Conservation (phyloP, 1,140 invertebrate species). For the Drosophila pectinifera region DNA sequence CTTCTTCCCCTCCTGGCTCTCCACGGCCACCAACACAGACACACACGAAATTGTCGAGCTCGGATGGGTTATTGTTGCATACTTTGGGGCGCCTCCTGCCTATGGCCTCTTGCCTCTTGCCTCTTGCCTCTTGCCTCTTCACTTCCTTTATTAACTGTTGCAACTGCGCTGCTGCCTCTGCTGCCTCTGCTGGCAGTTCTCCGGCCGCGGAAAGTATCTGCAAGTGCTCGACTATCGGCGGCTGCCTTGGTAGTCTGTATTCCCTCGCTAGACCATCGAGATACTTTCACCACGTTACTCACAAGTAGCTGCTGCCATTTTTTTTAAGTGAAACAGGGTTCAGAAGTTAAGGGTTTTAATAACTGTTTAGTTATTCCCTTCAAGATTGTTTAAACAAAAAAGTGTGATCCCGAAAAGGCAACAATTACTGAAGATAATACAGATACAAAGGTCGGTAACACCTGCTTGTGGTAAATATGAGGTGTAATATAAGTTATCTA, state of each 20-base stretch:
- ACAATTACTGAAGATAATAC: too few relatives aligned
- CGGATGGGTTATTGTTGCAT: constrained; percentile 5
- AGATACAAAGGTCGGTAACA: too few relatives aligned
- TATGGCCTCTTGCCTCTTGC: not conserved
- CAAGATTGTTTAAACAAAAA: too few relatives aligned
- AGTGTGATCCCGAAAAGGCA: not conserved
- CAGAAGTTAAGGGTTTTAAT: not conserved
- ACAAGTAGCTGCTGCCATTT: too few relatives aligned
- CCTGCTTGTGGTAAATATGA: too few relatives aligned
- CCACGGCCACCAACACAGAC: not conserved
- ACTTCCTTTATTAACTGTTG: constrained; percentile 12
- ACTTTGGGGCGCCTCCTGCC: not conserved
- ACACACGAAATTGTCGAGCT: constrained; percentile 1
- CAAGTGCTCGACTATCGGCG: constrained; percentile 18
- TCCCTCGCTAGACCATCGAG: constrained; percentile 33
- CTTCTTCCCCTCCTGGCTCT: too few relatives aligned
- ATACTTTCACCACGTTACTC: constrained; percentile 2
- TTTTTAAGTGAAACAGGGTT: constrained; percentile 2
- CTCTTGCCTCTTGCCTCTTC: not conserved
- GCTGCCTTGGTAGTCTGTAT: constrained; percentile 12
- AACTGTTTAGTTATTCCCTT: not conserved
- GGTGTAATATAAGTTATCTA: too few relatives aligned
- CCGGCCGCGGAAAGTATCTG: constrained; percentile 14
- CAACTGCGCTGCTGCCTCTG: constrained; percentile 21
- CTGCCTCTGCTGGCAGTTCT: not conserved